phyloP scores from a whole-genome alignment of 2,797 vertebrate genomes.

The Choloepus didactylus region DNA sequence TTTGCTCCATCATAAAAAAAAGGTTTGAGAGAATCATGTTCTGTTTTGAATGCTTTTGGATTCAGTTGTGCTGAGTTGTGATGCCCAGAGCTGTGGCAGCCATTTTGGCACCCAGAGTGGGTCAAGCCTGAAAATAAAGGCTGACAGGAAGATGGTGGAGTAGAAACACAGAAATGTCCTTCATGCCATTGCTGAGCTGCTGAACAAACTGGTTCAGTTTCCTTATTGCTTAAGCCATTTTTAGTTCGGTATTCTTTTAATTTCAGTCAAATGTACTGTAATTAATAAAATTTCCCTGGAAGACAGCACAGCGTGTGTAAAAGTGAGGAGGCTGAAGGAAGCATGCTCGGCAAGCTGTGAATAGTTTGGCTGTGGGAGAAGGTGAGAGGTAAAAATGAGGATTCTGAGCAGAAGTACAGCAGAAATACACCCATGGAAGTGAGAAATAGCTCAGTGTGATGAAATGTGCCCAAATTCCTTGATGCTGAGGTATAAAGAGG shows the following conservation, averaged over 20 bases:
- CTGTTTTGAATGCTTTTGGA: background rate
- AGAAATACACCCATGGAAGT: background rate
- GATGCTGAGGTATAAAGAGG: background rate
- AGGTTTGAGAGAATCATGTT: background rate
- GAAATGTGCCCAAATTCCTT: background rate
- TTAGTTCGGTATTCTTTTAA: background rate
- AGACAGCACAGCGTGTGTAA: background rate
- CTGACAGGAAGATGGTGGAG: background rate
- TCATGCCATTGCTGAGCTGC: background rate
- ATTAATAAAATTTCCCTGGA: background rate
- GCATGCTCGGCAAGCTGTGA: background rate
- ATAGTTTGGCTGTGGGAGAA: background rate
- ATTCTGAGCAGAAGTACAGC: background rate
- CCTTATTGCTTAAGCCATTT: constrained; percentile 15
- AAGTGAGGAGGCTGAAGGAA: background rate
- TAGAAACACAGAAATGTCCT: background rate
- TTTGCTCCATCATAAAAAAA: background rate
- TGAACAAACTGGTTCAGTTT: background rate
- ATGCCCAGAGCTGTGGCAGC: background rate
- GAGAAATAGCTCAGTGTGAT: background rate
- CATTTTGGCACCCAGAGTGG: background rate
- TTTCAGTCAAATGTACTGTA: background rate
- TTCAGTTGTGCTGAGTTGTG: background rate
- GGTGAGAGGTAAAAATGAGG: background rate
- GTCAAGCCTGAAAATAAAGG: background rate